Conservation (phyloP, 2,113 vertebrate species). For the Sminthopsis crassicaudata region DNA sequence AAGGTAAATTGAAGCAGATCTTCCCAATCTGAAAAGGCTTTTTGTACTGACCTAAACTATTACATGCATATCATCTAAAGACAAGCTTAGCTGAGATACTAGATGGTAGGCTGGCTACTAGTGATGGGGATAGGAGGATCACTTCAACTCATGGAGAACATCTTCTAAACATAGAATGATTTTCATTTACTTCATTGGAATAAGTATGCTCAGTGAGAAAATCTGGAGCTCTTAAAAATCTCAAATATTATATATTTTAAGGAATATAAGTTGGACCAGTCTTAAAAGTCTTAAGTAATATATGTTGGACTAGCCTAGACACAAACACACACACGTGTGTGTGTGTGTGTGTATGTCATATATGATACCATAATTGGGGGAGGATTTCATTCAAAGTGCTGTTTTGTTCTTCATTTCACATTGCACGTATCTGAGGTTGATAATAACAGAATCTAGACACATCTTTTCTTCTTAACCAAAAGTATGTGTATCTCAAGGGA, state of each 20-base stretch:
- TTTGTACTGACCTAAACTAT: background rate
- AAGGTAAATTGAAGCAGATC: background rate
- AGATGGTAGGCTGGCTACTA: background rate
- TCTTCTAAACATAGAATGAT: background rate
- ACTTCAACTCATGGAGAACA: background rate
- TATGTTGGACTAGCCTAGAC: background rate
- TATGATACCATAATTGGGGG: background rate
- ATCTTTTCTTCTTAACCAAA: background rate
- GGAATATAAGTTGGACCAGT: background rate
- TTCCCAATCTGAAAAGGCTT: background rate
- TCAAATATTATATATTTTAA: background rate
- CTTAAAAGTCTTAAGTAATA: no score
- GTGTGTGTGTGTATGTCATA: no score
- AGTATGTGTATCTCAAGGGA: background rate
- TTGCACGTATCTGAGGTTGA: background rate
- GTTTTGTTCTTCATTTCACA: background rate
- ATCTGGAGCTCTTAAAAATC: background rate
- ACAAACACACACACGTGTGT: no score
- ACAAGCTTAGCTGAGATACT: background rate
- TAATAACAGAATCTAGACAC: background rate
- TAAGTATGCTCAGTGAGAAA: background rate
- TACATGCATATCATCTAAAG: background rate
- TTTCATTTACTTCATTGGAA: background rate
- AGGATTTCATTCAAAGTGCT: background rate
- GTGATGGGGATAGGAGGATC: background rate